These are phyloP conservation scores for Astur gentilis DNA, from an alignment of 2,113 vertebrate species.

Conservation along the genomic window DNA sequence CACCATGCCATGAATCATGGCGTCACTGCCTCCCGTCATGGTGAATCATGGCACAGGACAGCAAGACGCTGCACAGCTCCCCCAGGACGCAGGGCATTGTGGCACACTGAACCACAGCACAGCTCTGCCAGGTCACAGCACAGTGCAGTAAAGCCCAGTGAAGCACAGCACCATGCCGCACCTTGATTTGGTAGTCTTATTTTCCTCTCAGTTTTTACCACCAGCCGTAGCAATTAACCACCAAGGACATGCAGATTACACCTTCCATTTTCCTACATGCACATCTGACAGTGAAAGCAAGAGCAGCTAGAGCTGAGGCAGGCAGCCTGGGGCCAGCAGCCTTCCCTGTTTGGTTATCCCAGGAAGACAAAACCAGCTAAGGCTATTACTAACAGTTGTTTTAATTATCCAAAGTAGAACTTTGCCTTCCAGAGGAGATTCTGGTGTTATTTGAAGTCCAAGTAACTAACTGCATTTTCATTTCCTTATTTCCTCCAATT, in stretches of 20 bases:
- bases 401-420: not conserved
- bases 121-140: too few species aligned
- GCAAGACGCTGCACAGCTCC: fast-evolving
- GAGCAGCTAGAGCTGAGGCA: not conserved
- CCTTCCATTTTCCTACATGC: too few species aligned
- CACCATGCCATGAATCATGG: fast-evolving
- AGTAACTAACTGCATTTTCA: not conserved
- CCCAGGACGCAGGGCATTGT: fast-evolving
- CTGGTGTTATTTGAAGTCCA: not conserved
- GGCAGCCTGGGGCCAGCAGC: not conserved
- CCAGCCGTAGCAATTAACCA: not conserved
- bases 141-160: fast-evolving
- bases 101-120: fast-evolving
- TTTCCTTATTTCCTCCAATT: not conserved
- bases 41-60: fast-evolving
- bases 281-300: not conserved
- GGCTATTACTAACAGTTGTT: not conserved
- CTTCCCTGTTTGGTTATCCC: not conserved
- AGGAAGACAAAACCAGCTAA: not conserved
- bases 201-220: not conserved
- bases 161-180: fast-evolving
- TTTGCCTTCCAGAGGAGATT: not conserved
- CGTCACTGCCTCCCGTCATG: fast-evolving
- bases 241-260: fast-evolving
- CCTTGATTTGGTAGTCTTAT: fast-evolving